Conservation (phyloP, 2,888 invertebrate genomes). For the Ichneumoninae sp. region DNA sequence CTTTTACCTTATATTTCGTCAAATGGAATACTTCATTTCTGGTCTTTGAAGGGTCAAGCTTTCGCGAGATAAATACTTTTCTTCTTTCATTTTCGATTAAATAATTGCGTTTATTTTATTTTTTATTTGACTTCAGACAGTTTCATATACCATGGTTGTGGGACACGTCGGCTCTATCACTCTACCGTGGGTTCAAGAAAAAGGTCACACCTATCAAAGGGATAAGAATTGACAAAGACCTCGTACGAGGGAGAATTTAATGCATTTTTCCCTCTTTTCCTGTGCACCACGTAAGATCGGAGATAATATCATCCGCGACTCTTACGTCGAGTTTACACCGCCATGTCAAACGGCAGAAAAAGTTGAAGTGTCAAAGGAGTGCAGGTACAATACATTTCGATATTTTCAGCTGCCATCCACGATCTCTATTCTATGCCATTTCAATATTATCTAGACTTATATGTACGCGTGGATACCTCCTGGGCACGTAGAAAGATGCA, state of each 20-base stretch:
- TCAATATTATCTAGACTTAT: background rate
- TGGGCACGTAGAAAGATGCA: background rate
- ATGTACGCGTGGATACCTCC: background rate
- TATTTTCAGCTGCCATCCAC: background rate
- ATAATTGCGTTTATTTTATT: background rate
- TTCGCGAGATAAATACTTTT: too few relatives aligned
- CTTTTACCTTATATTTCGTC: too few relatives aligned
- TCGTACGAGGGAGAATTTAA: background rate
- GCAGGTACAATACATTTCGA: background rate
- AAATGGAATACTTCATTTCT: too few relatives aligned
- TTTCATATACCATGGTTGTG: background rate
- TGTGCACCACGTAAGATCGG: background rate
- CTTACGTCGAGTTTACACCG: background rate
- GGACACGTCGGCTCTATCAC: background rate
- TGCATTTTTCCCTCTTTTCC: background rate
- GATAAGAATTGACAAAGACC: background rate
- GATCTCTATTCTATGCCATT: background rate
- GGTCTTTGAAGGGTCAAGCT: too few relatives aligned
- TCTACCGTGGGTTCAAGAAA: background rate
- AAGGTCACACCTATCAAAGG: background rate
- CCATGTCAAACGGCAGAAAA: conserved; percentile 11
- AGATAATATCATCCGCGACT: background rate
- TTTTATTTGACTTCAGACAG: background rate
- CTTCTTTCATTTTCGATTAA: too few relatives aligned
- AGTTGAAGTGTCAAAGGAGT: conserved; percentile 1